Conservation (phyloP, 2,888 invertebrate species). For the Pelosia muscerda region DNA sequence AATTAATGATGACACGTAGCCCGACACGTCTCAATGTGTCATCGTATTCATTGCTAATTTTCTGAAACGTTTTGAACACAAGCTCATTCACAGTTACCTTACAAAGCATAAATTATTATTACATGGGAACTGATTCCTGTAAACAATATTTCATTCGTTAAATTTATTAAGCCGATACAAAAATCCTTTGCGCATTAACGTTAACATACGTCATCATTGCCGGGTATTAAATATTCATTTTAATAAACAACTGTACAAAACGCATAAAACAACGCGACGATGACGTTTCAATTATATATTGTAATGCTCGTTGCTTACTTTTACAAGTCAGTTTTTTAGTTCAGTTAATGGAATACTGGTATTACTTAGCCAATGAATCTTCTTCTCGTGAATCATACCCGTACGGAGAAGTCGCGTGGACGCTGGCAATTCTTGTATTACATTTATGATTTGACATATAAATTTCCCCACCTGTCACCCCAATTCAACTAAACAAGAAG, state of each 20-base stretch:
- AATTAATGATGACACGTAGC: neutral
- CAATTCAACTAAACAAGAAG: neutral
- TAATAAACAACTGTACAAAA: constrained; percentile 69
- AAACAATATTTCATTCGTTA: constrained; percentile 40
- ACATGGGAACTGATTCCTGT: constrained; percentile 8
- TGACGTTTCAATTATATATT: constrained; percentile 71
- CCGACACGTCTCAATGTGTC: neutral
- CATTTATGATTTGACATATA: neutral
- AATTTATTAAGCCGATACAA: constrained; percentile 36
- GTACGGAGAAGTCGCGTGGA: neutral
- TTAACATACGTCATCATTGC: constrained; percentile 63
- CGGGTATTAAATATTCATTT: constrained; percentile 79
- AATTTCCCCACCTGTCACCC: too few relatives aligned
- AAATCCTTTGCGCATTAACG: constrained; percentile 56
- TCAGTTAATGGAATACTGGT: constrained; percentile 60
- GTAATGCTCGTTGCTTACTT: constrained; percentile 62
- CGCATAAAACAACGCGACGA: constrained; percentile 59
- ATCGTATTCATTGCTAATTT: neutral
- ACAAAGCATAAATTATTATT: constrained; percentile 7
- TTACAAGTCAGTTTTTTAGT: constrained; percentile 66
- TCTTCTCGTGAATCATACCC: neutral
- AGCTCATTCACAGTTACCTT: neutral
- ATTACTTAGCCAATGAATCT: constrained; percentile 26
- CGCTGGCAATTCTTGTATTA: neutral
- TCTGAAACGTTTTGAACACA: neutral